Percentiles rank a stretch among this genome's conserved stretches.
Evolutionary conservation across 2,888 invertebrate species (phyloP).

Genomic region (Chydorus sphaericus): DNA sequence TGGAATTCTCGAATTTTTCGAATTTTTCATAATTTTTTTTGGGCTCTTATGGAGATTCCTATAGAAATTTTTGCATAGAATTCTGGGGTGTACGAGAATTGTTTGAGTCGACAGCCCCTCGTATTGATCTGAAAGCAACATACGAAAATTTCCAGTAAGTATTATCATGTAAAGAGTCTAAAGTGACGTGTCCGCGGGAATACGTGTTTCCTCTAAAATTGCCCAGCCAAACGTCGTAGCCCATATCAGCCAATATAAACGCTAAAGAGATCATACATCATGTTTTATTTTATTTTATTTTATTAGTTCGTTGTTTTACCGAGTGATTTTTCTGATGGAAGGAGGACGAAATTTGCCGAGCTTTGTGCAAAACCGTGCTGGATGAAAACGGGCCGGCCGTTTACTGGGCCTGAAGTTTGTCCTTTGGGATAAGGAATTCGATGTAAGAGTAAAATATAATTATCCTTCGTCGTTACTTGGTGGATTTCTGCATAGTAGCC

Average conservation of each 20-base stretch:
- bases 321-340: constrained; percentile 29
- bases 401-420: constrained; percentile 23
- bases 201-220: constrained; percentile 48
- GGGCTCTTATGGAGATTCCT: too few species aligned
- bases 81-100: too few species aligned
- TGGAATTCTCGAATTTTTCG: too few species aligned
- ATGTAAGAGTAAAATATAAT: too few species aligned
- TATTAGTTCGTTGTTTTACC: constrained; percentile 20
- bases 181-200: constrained; percentile 38
- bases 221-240: constrained; percentile 69
- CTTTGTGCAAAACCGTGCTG: constrained; percentile 31
- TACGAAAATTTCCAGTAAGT: constrained; percentile 47
- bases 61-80: too few species aligned
- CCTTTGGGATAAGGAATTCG: constrained; percentile 51
- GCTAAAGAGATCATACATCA: constrained; percentile 20
- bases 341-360: constrained; percentile 32
- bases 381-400: constrained; percentile 37
- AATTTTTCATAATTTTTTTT: too few species aligned
- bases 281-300: too few species aligned
- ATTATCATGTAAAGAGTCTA: constrained; percentile 29
- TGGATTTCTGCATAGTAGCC: too few species aligned
- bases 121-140: too few species aligned
- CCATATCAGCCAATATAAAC: constrained; percentile 44
- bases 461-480: too few species aligned
- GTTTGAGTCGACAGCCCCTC: too few species aligned